Percentiles rank a stretch among this genome's conserved stretches.
Conservation (phyloP, 2,113 vertebrate genomes). For the Pituophis catenifer region DNA sequence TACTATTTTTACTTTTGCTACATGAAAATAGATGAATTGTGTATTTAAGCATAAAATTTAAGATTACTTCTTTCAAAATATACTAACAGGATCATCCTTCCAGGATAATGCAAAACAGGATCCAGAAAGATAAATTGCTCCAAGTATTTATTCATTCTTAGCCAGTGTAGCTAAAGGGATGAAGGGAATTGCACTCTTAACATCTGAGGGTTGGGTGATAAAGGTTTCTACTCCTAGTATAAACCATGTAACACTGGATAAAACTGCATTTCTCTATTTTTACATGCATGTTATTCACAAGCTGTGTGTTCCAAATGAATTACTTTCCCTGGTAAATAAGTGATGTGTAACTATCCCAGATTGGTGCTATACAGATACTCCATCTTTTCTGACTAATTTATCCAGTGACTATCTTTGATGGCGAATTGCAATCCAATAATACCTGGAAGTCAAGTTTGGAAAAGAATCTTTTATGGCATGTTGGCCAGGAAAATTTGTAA, state of each 20-base stretch:
- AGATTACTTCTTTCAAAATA: neutral
- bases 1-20: neutral
- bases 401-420: neutral
- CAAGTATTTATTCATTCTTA: neutral
- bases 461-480: neutral
- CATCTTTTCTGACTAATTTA: neutral
- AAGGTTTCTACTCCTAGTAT: neutral
- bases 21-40: neutral
- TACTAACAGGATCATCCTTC: neutral
- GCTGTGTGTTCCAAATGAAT: neutral
- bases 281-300: neutral
- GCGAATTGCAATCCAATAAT: neutral
- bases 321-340: neutral
- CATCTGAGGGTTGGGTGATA: neutral
- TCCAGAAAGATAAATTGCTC: neutral
- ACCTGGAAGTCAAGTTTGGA: neutral
- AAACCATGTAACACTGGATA: neutral
- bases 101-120: neutral
- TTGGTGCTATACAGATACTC: neutral
- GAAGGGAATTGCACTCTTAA: neutral
- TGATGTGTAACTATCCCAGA: neutral
- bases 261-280: neutral
- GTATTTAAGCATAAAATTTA: neutral
- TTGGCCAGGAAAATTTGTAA: neutral
- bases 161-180: neutral